phyloP scores from a whole-genome alignment of 2,797 vertebrate genomes.

The Australoheros facetus region DNA sequence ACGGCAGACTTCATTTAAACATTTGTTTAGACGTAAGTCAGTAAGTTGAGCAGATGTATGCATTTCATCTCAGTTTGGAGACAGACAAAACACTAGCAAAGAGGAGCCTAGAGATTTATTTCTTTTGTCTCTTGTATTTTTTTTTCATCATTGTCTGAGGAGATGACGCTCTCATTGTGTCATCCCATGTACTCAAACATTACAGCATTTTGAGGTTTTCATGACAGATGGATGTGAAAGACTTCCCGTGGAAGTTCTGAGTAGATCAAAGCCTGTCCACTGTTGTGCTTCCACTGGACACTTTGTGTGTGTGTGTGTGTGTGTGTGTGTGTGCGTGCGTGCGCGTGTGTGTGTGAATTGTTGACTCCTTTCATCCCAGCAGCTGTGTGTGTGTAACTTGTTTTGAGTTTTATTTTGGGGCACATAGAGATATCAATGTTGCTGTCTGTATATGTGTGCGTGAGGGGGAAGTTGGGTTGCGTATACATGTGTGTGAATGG shows the following conservation, averaged over 20 bases:
- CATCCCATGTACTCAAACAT: slow-evolving; percentile 26
- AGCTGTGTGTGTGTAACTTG: slow-evolving; percentile 54
- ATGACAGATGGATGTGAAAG: slow-evolving; percentile 27
- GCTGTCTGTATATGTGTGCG: slow-evolving; percentile 4
- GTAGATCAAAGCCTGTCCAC: slow-evolving; percentile 66
- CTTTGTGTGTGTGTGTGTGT: slow-evolving; percentile 14
- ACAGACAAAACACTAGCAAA: slow-evolving; percentile 19
- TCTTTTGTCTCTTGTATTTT: slow-evolving; percentile 5
- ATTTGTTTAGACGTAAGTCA: background rate
- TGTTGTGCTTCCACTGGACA: slow-evolving; percentile 41
- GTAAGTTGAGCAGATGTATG: background rate
- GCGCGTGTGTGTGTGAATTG: slow-evolving; percentile 17
- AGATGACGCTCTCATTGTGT: slow-evolving; percentile 54
- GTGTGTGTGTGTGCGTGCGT: background rate
- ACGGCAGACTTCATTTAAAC: background rate
- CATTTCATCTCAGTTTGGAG: slow-evolving; percentile 35
- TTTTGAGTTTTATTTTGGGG: slow-evolving; percentile 44
- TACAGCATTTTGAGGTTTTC: slow-evolving; percentile 29
- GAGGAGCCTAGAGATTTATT: slow-evolving; percentile 12
- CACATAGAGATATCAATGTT: slow-evolving; percentile 18
- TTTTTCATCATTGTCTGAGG: slow-evolving; percentile 13
- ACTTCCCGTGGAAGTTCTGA: slow-evolving; percentile 44
- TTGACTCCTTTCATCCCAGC: slow-evolving; percentile 61
- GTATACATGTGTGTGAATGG: slow-evolving; percentile 21
- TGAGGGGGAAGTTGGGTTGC: background rate